phyloP scores from a whole-genome alignment of 1,140 invertebrate genomes.

The Drosophila pectinifera region DNA sequence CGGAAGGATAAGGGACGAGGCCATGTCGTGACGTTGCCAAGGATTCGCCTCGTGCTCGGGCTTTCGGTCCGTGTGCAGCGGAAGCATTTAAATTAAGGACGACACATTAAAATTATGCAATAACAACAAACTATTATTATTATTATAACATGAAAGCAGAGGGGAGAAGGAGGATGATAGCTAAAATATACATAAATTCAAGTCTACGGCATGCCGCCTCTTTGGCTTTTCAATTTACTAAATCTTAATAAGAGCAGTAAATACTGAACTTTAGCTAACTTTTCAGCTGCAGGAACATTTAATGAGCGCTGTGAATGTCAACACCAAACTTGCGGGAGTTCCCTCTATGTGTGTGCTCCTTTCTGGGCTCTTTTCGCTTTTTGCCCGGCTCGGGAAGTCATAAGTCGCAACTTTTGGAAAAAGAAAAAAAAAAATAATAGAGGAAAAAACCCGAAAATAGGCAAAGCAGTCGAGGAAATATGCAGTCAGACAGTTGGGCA shows the following conservation, averaged over 20 bases:
- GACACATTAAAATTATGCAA: slow-evolving; percentile 84
- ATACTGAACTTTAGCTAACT: slow-evolving; percentile 32
- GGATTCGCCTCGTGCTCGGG: slow-evolving; percentile 56
- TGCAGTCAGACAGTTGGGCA: slow-evolving; percentile 51
- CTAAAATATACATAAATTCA: slow-evolving; percentile 32
- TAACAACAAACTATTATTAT: slow-evolving; percentile 79
- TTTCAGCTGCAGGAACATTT: slow-evolving; percentile 48
- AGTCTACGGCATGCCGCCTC: neutral
- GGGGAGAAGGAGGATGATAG: neutral
- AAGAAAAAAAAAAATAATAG: slow-evolving; percentile 50
- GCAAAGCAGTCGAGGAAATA: slow-evolving; percentile 78
- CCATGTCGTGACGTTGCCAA: slow-evolving; percentile 75
- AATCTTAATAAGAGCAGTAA: slow-evolving; percentile 40
- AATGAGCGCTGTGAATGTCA: slow-evolving; percentile 79
- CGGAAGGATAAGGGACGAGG: slow-evolving; percentile 44
- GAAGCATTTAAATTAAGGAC: slow-evolving; percentile 83
- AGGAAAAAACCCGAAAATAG: slow-evolving; percentile 41
- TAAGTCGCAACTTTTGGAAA: slow-evolving; percentile 69
- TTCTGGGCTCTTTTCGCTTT: slow-evolving; percentile 36
- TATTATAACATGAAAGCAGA: slow-evolving; percentile 15
- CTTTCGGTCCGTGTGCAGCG: slow-evolving; percentile 64
- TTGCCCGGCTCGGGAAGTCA: slow-evolving; percentile 67
- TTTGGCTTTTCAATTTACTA: slow-evolving; percentile 35
- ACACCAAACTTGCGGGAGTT: slow-evolving; percentile 55
- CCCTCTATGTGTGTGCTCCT: neutral